Conservation (phyloP, 2,797 vertebrate genomes). For the Enteromius thamalakanensis region DNA sequence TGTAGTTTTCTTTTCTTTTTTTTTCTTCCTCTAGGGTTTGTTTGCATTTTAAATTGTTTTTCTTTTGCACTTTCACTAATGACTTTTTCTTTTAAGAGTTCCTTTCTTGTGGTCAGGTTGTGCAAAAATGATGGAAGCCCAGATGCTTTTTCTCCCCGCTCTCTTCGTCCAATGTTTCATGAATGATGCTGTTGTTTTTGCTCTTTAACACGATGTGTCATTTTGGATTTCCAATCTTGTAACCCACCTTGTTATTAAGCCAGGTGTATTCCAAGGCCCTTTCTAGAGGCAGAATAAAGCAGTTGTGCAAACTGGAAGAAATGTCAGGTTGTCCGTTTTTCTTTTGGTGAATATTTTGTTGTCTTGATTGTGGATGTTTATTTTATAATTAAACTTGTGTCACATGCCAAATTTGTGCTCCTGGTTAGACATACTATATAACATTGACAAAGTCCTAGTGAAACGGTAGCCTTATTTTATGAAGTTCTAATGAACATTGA, state of each 20-base stretch:
- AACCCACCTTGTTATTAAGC: slow-evolving; percentile 34
- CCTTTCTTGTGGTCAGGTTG: slow-evolving; percentile 1
- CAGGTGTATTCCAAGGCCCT: slow-evolving; percentile 42
- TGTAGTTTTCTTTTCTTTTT: background rate
- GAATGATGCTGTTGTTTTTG: slow-evolving; percentile 27
- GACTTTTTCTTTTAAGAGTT: slow-evolving; percentile 67
- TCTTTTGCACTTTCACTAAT: slow-evolving; percentile 83
- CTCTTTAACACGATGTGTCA: slow-evolving; percentile 28
- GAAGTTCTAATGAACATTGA: background rate
- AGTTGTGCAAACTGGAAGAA: slow-evolving; percentile 36
- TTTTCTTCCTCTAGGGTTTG: slow-evolving; percentile 54
- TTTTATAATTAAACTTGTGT: slow-evolving; percentile 62
- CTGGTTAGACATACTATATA: background rate
- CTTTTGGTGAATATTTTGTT: slow-evolving; percentile 56
- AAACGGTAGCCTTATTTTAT: background rate
- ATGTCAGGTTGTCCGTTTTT: slow-evolving; percentile 24
- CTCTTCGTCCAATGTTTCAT: slow-evolving; percentile 18
- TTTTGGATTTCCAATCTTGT: slow-evolving; percentile 41
- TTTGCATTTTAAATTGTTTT: slow-evolving; percentile 53
- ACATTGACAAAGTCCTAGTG: background rate
- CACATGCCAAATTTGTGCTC: background rate
- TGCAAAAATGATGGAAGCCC: background rate
- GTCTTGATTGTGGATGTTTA: slow-evolving; percentile 47
- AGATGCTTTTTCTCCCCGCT: background rate
- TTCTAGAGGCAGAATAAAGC: slow-evolving; percentile 61